phyloP scores from a whole-genome alignment of 2,113 vertebrate genomes.

The Noctilio leporinus region DNA sequence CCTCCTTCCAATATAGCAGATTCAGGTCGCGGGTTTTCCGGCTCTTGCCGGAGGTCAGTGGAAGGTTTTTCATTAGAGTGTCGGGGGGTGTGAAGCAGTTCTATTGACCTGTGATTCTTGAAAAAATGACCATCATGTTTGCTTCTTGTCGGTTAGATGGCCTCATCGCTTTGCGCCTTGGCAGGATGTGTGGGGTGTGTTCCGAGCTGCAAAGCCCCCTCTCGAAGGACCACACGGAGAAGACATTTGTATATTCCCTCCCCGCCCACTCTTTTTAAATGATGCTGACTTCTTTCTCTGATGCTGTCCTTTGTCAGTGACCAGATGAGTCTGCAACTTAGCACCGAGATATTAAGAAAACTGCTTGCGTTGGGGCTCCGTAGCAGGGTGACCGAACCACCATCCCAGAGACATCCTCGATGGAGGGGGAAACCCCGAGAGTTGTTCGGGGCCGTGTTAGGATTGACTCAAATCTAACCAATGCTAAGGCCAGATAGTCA shows the following conservation, averaged over 20 bases:
- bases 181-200: constrained; percentile 15
- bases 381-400: background rate
- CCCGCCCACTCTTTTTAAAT: background rate
- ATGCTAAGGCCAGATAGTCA: constrained; percentile 30
- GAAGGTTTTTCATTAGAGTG: background rate
- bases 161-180: constrained; percentile 54
- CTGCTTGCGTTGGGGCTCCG: background rate
- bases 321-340: constrained; percentile 19
- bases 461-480: background rate
- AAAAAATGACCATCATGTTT: background rate
- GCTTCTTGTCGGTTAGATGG: constrained; percentile 45
- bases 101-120: constrained; percentile 34
- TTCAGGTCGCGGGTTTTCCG: constrained; percentile 40
- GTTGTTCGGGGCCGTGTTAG: constrained; percentile 17
- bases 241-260: background rate
- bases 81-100: background rate
- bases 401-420: background rate
- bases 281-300: background rate
- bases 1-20: constrained; percentile 32
- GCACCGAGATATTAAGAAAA: background rate
- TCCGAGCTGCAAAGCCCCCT: constrained; percentile 25
- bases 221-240: constrained; percentile 43
- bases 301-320: constrained; percentile 7
- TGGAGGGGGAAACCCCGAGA: constrained; percentile 37
- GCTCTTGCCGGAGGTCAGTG: constrained; percentile 44